Base-by-base conservation (phyloP, 1,140 invertebrate genomes). In the Drosophila repleta region DNA sequence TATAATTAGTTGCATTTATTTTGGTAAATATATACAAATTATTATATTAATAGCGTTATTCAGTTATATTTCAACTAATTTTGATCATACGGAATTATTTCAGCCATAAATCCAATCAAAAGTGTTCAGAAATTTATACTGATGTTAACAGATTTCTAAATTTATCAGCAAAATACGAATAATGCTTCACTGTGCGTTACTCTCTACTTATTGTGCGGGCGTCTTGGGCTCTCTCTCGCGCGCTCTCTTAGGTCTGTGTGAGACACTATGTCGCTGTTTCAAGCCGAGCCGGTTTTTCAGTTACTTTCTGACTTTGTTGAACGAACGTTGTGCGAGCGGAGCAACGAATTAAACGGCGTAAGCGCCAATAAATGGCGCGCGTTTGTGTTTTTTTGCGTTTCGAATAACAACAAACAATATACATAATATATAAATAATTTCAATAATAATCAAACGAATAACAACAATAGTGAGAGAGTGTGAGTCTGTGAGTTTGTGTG, bases 341-440 rank as follows among this genome's bases (percentile, higher is more conserved):
- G 39, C 39, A 35, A 48, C 53, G 35, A 37, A 61, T 45, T 11
- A 53, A 69, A 66, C 55, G 46, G 56, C 41, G 68, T 71, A 20
- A 53, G 41, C 68, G 51, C 70, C 53, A 57, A 53, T 53, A 77
- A 84, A 85, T 77, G 81, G 81, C 81, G 77, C 69, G 81, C 52
- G 56, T 74, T 74, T 68, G 65, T 74, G 71, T 74, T 41, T 69
- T 64, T 61, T 69, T 60, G 56, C 61, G 71, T 76, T 51, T 58
- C 55, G 63, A 79, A 32, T 13, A 46, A 60, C 35, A 76, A 56
- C 35, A 46, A 56, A 61, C 35, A 11, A 41, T 67, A 64, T 20
- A 49, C 60, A 61, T 41, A 55, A 51, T 18, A 35, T 48, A 21
- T 4, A 48, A 65, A 58, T 71, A 65, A 58, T 71, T 21, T 17